Conservation (phyloP, 2,888 invertebrate genomes). For the Lycaena phlaeas region DNA sequence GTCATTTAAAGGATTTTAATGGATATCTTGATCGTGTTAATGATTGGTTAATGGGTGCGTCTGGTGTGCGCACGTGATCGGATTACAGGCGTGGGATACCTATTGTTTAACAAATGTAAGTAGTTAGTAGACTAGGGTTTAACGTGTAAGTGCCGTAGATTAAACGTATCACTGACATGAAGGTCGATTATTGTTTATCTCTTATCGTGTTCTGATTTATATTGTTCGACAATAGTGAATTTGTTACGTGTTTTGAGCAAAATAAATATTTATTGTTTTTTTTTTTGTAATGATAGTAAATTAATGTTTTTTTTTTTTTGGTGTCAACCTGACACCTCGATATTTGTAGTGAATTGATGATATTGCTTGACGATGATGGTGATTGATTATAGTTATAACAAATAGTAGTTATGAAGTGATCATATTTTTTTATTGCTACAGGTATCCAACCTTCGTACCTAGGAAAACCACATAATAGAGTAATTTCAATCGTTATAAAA, state of each 20-base stretch:
- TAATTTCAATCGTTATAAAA: too few relatives aligned
- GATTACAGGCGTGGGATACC: constrained; percentile 53
- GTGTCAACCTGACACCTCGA: too few relatives aligned
- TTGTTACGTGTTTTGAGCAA: too few relatives aligned
- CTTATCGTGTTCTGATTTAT: constrained; percentile 26
- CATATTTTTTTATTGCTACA: too few relatives aligned
- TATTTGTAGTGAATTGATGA: too few relatives aligned
- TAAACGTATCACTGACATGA: constrained; percentile 24
- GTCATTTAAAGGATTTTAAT: constrained; percentile 11
- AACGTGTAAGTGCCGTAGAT: constrained; percentile 7
- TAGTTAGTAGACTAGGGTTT: constrained; percentile 16
- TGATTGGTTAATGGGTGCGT: constrained; percentile 51
- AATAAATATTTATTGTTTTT: constrained; percentile 1
- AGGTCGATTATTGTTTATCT: constrained; percentile 53
- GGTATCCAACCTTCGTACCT: too few relatives aligned
- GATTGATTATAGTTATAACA: too few relatives aligned
- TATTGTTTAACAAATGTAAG: constrained; percentile 52
- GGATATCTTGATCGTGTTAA: constrained; percentile 32
- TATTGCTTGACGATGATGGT: too few relatives aligned
- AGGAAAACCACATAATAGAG: too few relatives aligned
- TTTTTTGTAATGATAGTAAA: background rate
- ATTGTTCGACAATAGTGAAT: too few relatives aligned
- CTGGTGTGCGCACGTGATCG: constrained; percentile 54
- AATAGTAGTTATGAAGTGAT: too few relatives aligned
- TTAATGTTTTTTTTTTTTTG: too few relatives aligned